Evolutionary conservation across 2,888 invertebrate species (phyloP).

Genomic region (Kuschelorhynchus macadamiae): DNA sequence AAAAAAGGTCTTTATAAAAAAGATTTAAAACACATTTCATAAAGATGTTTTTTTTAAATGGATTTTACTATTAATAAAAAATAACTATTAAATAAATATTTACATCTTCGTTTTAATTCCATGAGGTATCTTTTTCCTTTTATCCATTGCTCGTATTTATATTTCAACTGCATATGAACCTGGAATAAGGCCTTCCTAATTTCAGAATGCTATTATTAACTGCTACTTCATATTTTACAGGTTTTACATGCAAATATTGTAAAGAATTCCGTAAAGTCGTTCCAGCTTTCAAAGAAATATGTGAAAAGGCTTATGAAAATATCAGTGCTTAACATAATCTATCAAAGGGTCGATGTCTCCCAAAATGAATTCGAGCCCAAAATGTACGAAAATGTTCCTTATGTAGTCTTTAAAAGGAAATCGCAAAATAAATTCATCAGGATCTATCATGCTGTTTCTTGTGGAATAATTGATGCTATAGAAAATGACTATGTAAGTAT

Average conservation of each 20-base stretch:
- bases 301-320: slow-evolving; percentile 32
- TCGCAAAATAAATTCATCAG: slow-evolving; percentile 33
- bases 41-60: too few relatives aligned
- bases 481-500: slow-evolving; percentile 45
- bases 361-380: slow-evolving; percentile 30
- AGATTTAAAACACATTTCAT: too few relatives aligned
- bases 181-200: too few relatives aligned
- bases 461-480: slow-evolving; percentile 39
- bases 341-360: slow-evolving; percentile 31
- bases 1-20: too few relatives aligned
- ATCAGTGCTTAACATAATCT: slow-evolving; percentile 31
- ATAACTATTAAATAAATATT: too few relatives aligned
- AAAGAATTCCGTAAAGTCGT: slow-evolving; percentile 31
- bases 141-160: too few relatives aligned
- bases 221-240: too few relatives aligned
- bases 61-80: too few relatives aligned
- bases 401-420: slow-evolving; percentile 30
- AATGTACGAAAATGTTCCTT: slow-evolving; percentile 25
- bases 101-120: too few relatives aligned
- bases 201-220: too few relatives aligned
- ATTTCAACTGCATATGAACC: too few relatives aligned
- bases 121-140: too few relatives aligned
- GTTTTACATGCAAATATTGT: slow-evolving; percentile 8
- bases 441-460: slow-evolving; percentile 11
- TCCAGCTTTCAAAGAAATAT: slow-evolving; percentile 34